Evolutionary conservation across 2,113 vertebrate species (phyloP), one percentile per base, ranked within the genome.

Genomic region (Proterorhinus semilunaris): DNA sequence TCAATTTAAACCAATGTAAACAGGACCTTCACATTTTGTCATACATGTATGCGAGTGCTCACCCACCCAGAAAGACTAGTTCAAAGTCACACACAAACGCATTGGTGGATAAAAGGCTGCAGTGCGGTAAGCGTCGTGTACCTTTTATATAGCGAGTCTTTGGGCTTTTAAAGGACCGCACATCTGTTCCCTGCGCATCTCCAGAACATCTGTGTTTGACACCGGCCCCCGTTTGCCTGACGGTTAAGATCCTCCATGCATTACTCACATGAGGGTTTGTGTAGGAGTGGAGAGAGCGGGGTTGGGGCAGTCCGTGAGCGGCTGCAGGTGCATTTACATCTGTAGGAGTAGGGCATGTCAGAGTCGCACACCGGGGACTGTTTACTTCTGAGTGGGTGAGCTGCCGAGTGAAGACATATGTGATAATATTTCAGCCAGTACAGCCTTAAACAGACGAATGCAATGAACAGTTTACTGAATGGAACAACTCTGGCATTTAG

Each of bases 131-230:
- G 63, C 59, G 43, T 10, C 3, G 42, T 51, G 66, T 6, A 15
- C 15, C 11, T 65, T 62, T 59, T 17, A 61, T 16, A 63, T 62
- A 27, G 10, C 17, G 16, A 27, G 45, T 55, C 61, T 67, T 73
- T 64, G 64, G 27, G 44, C 67, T 45, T 71, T 52, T 10, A 63
- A 10, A 54, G 63, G 46, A 36, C 3, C 15, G 71, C 63, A 73
- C 80, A 82, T 68, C 59, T 82, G 77, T 68, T 73, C 61, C 11
- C 27, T 63, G 62, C 53, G 46, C 55, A 50, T 59, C 16, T 66
- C 65, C 71, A 50, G 49, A 78, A 72, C 73, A 79, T 78, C 70
- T 81, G 81, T 57, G 43, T 53, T 45, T 52, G 59, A 66, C 72
- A 61, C 66, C 45, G 55, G 42, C 62, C 46, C 64, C 61, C 46